Evolutionary conservation across 2,113 vertebrate genomes (phyloP).

Genomic region (Progne subis): DNA sequence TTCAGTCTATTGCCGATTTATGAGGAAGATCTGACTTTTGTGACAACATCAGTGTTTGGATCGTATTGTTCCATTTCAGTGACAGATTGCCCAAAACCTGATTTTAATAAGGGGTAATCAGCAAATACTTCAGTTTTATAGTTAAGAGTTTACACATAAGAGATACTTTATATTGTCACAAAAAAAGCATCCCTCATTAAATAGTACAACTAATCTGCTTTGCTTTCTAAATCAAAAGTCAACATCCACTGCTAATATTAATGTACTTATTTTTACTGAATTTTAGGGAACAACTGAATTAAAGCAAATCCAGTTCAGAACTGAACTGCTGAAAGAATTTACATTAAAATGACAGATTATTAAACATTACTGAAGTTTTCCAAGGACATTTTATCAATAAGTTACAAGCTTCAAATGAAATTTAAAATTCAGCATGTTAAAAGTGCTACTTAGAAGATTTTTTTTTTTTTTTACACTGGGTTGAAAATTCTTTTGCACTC

Average conservation of each 20-base stretch:
- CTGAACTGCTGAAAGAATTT: not conserved
- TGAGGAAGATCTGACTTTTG: not conserved
- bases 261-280: not conserved
- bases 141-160: not conserved
- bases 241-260: not conserved
- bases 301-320: not conserved
- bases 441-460: too few species aligned
- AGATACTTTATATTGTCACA: not conserved
- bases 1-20: not conserved
- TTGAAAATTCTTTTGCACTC: not conserved
- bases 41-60: not conserved
- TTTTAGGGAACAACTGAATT: not conserved
- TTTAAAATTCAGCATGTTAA: not conserved
- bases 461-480: not conserved
- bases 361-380: not conserved
- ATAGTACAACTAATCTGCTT: not conserved
- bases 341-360: not conserved
- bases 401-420: not conserved
- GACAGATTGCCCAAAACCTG: not conserved
- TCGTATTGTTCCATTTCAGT: not conserved
- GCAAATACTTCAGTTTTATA: not conserved
- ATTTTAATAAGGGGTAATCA: not conserved
- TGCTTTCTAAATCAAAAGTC: not conserved
- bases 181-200: not conserved
- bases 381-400: not conserved